phyloP scores from a whole-genome alignment of 2,888 invertebrate genomes.

The Cataglyphis albicans region DNA sequence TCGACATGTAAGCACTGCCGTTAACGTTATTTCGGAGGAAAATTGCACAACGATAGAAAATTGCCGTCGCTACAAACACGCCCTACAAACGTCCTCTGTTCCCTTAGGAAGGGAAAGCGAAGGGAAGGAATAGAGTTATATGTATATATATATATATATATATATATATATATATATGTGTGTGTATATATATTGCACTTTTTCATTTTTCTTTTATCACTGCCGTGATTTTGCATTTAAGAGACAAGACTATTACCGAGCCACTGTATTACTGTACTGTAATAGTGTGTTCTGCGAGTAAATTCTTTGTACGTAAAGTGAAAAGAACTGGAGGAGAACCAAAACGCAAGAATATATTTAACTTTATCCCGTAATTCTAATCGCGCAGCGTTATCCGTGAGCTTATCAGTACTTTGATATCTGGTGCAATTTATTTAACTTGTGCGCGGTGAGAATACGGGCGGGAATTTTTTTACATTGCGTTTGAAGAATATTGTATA shows the following conservation, averaged over 20 bases:
- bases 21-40: slow-evolving; percentile 18
- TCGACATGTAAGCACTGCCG: slow-evolving; percentile 37
- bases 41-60: slow-evolving; percentile 45
- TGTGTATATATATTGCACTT: neutral
- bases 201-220: slow-evolving; percentile 41
- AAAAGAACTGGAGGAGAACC: neutral
- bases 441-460: slow-evolving; percentile 1
- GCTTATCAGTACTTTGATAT: neutral
- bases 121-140: neutral
- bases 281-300: neutral
- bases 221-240: slow-evolving; percentile 46
- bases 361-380: neutral
- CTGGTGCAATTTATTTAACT: neutral
- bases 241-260: neutral
- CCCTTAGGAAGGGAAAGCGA: neutral
- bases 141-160: neutral
- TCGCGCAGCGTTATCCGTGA: neutral
- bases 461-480: neutral
- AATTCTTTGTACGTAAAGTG: neutral
- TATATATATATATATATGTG: neutral
- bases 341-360: neutral
- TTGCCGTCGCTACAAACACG: slow-evolving; percentile 20
- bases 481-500: slow-evolving; percentile 14
- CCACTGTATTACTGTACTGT: neutral
- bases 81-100: slow-evolving; percentile 35